phyloP scores from a whole-genome alignment of 2,888 invertebrate species.

The Vesta saturnalis region DNA sequence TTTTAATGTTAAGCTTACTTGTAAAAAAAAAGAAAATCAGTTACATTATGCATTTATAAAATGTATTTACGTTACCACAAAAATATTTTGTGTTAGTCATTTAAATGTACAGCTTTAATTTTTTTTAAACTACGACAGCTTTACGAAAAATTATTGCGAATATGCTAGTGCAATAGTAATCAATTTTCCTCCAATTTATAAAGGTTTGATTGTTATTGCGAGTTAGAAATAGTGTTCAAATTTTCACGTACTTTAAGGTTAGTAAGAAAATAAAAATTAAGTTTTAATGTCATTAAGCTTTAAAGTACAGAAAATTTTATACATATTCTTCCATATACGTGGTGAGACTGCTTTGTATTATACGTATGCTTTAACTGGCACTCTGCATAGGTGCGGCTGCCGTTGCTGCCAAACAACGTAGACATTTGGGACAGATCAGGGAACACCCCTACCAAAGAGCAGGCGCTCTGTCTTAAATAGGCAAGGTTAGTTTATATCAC shows the following conservation, averaged over 20 bases:
- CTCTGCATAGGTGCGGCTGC: conserved; percentile 79
- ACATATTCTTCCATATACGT: conserved; percentile 37
- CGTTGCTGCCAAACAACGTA: conserved; percentile 81
- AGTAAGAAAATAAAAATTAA: background rate
- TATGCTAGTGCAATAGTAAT: conserved; percentile 15
- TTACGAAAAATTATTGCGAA: background rate
- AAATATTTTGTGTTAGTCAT: conserved; percentile 48
- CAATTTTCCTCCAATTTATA: background rate
- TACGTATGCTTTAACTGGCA: conserved; percentile 49
- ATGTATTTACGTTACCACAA: conserved; percentile 52
- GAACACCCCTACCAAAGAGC: conserved; percentile 99
- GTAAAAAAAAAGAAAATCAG: conserved; percentile 42
- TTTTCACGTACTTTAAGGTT: conserved; percentile 25
- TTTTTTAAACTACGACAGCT: conserved; percentile 11
- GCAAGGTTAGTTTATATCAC: conserved; percentile 58
- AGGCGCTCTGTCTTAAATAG: conserved; percentile 77
- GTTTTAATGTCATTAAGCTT: conserved; percentile 14
- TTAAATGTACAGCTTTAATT: conserved; percentile 22
- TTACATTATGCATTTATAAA: conserved; percentile 53
- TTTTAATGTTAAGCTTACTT: conserved; percentile 43
- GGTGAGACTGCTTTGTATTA: conserved; percentile 41
- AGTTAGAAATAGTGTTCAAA: conserved; percentile 14
- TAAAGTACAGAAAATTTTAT: conserved; percentile 21
- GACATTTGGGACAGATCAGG: conserved; percentile 88
- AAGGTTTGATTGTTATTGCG: background rate